Evolutionary conservation across 2,888 invertebrate genomes (phyloP), one percentile per base, ranked within the genome.

Genomic region (Mimumesa dahlbomi): DNA sequence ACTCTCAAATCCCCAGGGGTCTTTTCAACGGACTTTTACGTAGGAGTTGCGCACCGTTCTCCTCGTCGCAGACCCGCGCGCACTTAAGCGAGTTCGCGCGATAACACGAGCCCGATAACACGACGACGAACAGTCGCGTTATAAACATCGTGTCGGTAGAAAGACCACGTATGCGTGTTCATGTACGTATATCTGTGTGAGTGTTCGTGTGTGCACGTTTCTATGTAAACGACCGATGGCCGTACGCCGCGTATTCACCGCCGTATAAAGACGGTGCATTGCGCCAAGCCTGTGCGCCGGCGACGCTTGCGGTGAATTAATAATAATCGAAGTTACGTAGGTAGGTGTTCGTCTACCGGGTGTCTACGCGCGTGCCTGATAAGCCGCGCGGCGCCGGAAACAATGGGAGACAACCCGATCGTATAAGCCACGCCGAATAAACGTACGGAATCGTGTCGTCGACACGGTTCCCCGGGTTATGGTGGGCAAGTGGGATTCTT

Each of bases 41-140:
- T 67, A 66, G 61, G 49, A 73, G 52, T 53, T n/a, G n/a, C 52
- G 46, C 48, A 40, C 13, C 52, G 53, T 43, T 49, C 49, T 25
- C n/a, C 62, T 18, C 16, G 49, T 63, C 29, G 56, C 34, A 63
- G 36, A 43, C n/a, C n/a, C n/a, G 48, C 56, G 54, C 61, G 48
- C 49, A 56, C 48, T 68, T 67, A 64, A 74, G 66, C 66, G 58
- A 77, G 73, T 62, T 68, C 66, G 43, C 66, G 73, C 67, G 81
- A 81, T 81, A 81, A 82, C 73, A 63, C 63, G 36, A 34, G 62
- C 48, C 69, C 53, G 82, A 81, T 82, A 81, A 81, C 63, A 58
- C 68, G 62, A 46, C 59, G 67, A 82, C 57, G 71, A 67, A 54
- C 21, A 40, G 34, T 64, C 49, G 65, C 54, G 40, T 46, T 52